These are phyloP conservation scores for Troides helena DNA, from an alignment of 2,888 invertebrate genomes.

Conservation along the genomic window DNA sequence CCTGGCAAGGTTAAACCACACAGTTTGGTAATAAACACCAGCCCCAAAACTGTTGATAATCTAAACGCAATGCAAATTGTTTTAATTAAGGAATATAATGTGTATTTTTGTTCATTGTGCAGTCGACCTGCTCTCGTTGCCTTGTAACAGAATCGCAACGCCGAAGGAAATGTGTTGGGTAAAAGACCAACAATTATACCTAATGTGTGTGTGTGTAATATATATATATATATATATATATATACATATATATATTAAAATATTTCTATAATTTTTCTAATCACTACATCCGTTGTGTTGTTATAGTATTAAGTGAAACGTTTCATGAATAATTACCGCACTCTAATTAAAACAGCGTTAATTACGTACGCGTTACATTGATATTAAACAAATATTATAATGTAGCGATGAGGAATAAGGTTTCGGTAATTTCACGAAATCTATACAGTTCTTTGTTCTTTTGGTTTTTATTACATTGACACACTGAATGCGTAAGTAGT, in stretches of 20 bases:
- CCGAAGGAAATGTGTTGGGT: slow-evolving; percentile 27
- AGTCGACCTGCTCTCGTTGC: slow-evolving; percentile 24
- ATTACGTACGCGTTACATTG: too few relatives aligned
- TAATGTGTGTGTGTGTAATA: too few relatives aligned
- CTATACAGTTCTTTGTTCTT: neutral
- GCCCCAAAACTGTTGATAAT: slow-evolving; percentile 50
- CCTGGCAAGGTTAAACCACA: slow-evolving; percentile 54
- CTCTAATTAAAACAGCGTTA: too few relatives aligned
- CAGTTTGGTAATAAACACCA: slow-evolving; percentile 50
- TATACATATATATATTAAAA: too few relatives aligned
- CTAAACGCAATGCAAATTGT: slow-evolving; percentile 43
- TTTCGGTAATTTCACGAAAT: neutral
- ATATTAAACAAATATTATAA: too few relatives aligned
- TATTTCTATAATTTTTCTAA: too few relatives aligned
- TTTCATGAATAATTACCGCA: too few relatives aligned
- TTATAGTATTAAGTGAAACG: too few relatives aligned
- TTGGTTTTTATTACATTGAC: slow-evolving; percentile 15
- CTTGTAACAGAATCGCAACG: slow-evolving; percentile 27
- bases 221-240: too few relatives aligned
- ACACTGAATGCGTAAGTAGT: slow-evolving; percentile 2
- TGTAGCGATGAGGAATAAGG: too few relatives aligned
- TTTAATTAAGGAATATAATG: slow-evolving; percentile 31
- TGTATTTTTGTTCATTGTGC: slow-evolving; percentile 28
- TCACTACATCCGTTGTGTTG: too few relatives aligned
- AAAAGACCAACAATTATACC: slow-evolving; percentile 12